Evolutionary conservation across 2,113 vertebrate genomes (phyloP).

Genomic region (Pseudorasbora parva): DNA sequence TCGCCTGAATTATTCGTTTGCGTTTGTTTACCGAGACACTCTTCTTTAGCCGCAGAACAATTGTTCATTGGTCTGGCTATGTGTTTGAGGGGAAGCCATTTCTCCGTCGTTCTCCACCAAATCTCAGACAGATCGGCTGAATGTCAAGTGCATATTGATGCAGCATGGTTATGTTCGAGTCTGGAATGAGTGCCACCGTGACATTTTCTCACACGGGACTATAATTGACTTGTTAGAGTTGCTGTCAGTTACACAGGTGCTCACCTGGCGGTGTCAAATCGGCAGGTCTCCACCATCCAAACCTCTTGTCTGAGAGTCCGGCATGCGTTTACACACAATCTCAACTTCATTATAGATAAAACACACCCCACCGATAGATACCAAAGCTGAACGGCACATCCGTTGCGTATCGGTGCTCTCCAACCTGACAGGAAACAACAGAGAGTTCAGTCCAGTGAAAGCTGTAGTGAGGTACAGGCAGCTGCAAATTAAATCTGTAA

Average conservation of each 20-base stretch:
- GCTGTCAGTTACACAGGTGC: slow-evolving; percentile 45
- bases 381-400: background rate
- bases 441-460: background rate
- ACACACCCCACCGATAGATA: background rate
- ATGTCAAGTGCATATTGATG: slow-evolving; percentile 36
- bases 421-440: background rate
- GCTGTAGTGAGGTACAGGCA: background rate
- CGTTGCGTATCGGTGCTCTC: background rate
- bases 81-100: slow-evolving; percentile 1
- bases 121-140: slow-evolving; percentile 33
- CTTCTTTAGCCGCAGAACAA: slow-evolving; percentile 29
- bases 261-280: slow-evolving; percentile 56
- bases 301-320: background rate
- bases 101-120: background rate
- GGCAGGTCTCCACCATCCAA: slow-evolving; percentile 36
- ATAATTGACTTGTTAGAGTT: slow-evolving; percentile 57
- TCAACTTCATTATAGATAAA: background rate
- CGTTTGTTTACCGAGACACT: slow-evolving; percentile 43
- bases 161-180: background rate
- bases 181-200: slow-evolving; percentile 33
- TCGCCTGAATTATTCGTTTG: slow-evolving; percentile 57
- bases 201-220: slow-evolving; percentile 45
- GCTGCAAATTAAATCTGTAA: slow-evolving; percentile 22
- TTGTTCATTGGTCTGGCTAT: background rate
- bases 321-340: background rate